Conservation (phyloP, 1,140 invertebrate species). For the Diorhabda sublineata region DNA sequence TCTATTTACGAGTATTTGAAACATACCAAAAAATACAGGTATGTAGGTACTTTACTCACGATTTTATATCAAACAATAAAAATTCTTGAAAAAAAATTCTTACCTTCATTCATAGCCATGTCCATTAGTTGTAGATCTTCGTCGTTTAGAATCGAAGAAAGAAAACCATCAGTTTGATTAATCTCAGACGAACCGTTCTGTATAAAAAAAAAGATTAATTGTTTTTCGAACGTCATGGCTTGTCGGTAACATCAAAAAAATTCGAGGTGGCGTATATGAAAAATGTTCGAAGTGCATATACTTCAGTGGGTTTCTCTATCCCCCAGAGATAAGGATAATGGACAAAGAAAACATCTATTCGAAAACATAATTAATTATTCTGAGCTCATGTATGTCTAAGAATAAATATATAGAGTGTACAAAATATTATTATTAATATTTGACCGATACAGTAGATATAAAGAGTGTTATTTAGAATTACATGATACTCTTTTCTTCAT, state of each 20-base stretch:
- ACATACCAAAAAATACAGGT: too few species aligned
- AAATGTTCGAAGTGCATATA: constrained; percentile 8
- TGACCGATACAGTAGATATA: too few species aligned
- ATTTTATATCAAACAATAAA: too few species aligned
- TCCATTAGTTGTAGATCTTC: constrained; percentile 86
- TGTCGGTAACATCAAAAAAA: constrained; percentile 15
- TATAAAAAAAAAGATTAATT: constrained; percentile 21
- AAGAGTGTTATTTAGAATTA: too few species aligned
- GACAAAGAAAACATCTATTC: background rate
- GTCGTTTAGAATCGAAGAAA: constrained; percentile 80
- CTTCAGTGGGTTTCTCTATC: background rate
- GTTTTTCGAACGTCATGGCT: constrained; percentile 2
- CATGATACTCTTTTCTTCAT: too few species aligned
- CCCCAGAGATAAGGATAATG: background rate
- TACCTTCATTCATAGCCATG: constrained; percentile 83
- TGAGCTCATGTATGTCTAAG: too few species aligned
- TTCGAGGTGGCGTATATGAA: constrained; percentile 7
- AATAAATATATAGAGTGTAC: too few species aligned
- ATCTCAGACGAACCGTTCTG: constrained; percentile 58
- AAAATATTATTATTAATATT: too few species aligned
- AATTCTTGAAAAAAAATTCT: background rate
- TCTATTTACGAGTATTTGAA: too few species aligned
- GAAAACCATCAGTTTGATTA: constrained; percentile 76
- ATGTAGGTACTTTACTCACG: too few species aligned
- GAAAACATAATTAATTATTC: background rate